Base-by-base conservation (phyloP, 2,797 vertebrate species). In the Bryconaethiops microstoma region DNA sequence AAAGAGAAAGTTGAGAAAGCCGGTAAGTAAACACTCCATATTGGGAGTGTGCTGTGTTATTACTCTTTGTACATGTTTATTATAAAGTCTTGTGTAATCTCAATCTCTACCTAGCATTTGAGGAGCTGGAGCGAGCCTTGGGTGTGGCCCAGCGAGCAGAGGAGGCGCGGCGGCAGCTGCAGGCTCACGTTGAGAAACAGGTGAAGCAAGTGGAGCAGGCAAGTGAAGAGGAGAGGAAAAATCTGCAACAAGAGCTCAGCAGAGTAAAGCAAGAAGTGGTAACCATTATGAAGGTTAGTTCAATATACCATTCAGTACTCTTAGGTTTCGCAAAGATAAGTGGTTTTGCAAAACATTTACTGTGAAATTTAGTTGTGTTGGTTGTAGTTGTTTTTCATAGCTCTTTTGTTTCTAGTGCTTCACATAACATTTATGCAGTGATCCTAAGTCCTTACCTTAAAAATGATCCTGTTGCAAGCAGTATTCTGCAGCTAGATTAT, bases 1-100 rank as follows among this genome's bases (percentile, higher is more conserved):
- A 97, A 96, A 85, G 98, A 99, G 88, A 98, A 96, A 84, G 96
- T 95, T 16, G 97, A 99, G 90, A 96, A 93, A 96, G 94, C 97
- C 86, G 96, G 98, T 99, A 89, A 95, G 93, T 84, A 80, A 48
- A 77, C 39, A 25, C 52, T 67, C 17, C 16, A 3, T 81, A 13
- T 77, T n/a, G 54, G 23, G 5, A 14, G 13, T 23, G 14, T 62
- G 50, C 14, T 9, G 13, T 19, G 13, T 21, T 23, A 8, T 55
- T 48, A 19, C 50, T 45, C 14, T n/a, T 35, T 16, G 10, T 5
- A n/a, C 10, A 52, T 13, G 21, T 21, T 14, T 50, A 23, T 40
- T 45, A 35, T 79, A 60, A 82, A 59, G 40, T n/a, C 16, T 17
- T 63, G 0, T 70, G 1, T 81, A 19, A 10, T 40, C 25, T 45